Percentiles rank a stretch among this genome's conserved stretches.
Evolutionary conservation across 1,140 invertebrate genomes (phyloP).

Genomic region (Megathymus violae): DNA sequence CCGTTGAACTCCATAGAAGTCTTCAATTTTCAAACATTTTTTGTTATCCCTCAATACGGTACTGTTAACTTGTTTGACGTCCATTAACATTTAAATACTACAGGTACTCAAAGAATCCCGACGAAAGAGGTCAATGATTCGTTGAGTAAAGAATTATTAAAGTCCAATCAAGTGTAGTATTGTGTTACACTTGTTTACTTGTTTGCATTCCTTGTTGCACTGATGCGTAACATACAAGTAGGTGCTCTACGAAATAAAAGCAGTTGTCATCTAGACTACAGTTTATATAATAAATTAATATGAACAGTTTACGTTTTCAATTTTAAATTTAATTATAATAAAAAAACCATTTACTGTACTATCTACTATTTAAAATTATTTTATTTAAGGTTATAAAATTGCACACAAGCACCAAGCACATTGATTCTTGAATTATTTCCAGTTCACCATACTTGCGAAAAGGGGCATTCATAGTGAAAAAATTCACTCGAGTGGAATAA

Average conservation of each 20-base stretch:
- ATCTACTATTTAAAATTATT: too few relatives aligned
- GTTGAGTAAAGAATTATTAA: conserved; percentile 10
- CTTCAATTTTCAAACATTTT: conserved; percentile 25
- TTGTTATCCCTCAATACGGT: conserved; percentile 33
- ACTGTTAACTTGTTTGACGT: conserved; percentile 41
- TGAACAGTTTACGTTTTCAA: not conserved
- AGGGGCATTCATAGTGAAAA: conserved; percentile 32
- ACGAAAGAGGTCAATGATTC: conserved; percentile 24
- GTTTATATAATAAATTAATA: not conserved
- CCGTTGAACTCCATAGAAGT: conserved; percentile 50
- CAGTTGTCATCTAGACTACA: not conserved
- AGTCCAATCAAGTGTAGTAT: conserved; percentile 6
- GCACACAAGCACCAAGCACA: not conserved
- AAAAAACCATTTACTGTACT: too few relatives aligned
- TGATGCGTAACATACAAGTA: conserved; percentile 2
- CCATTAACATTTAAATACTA: conserved; percentile 33
- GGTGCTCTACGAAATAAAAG: not conserved
- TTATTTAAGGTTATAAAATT: too few relatives aligned
- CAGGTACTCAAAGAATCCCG: conserved; percentile 5
- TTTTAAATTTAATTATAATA: too few relatives aligned
- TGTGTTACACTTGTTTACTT: conserved; percentile 18
- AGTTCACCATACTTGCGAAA: conserved; percentile 22
- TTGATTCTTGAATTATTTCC: not conserved
- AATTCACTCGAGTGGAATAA: conserved; percentile 26
- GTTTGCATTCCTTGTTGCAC: conserved; percentile 18